Evolutionary conservation across 1,140 invertebrate genomes (phyloP).

Genomic region (Caenorhabditis tropicalis): DNA sequence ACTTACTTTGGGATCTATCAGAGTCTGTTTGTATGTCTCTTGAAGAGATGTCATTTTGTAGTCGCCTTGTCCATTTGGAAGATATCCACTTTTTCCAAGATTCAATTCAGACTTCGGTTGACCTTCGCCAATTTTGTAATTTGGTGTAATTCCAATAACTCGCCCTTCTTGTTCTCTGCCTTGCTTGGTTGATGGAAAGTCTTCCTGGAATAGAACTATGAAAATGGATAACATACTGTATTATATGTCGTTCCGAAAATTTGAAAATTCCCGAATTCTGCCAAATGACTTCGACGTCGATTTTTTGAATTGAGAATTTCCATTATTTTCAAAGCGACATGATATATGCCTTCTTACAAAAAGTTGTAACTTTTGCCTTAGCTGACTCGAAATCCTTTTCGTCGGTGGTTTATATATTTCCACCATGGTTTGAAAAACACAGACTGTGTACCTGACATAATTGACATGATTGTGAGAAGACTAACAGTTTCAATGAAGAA

Average conservation of each 20-base stretch:
- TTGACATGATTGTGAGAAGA: too few relatives aligned
- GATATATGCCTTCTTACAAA: too few relatives aligned
- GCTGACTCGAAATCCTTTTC: conserved; percentile 17
- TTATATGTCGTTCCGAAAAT: background rate
- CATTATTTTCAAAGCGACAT: too few relatives aligned
- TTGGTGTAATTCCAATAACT: conserved; percentile 57
- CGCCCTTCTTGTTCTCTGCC: conserved; percentile 53
- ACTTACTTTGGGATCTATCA: conserved; percentile 70
- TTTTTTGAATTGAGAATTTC: too few relatives aligned
- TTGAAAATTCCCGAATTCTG: background rate
- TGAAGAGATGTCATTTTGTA: conserved; percentile 65
- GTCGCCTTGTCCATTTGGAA: conserved; percentile 65
- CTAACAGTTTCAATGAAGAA: too few relatives aligned
- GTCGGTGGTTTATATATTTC: conserved; percentile 21
- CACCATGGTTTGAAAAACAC: background rate
- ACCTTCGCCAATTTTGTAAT: conserved; percentile 53
- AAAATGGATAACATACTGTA: too few relatives aligned
- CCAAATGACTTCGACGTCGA: too few relatives aligned
- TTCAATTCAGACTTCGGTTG: conserved; percentile 55
- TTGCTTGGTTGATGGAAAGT: conserved; percentile 51
- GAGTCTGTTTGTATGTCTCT: conserved; percentile 70
- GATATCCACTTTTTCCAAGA: conserved; percentile 54
- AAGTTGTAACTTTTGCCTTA: conserved; percentile 37
- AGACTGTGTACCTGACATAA: too few relatives aligned
- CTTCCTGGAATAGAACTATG: conserved; percentile 57